Base-by-base conservation (phyloP, 2,113 vertebrate species). In the Lasiurus borealis region DNA sequence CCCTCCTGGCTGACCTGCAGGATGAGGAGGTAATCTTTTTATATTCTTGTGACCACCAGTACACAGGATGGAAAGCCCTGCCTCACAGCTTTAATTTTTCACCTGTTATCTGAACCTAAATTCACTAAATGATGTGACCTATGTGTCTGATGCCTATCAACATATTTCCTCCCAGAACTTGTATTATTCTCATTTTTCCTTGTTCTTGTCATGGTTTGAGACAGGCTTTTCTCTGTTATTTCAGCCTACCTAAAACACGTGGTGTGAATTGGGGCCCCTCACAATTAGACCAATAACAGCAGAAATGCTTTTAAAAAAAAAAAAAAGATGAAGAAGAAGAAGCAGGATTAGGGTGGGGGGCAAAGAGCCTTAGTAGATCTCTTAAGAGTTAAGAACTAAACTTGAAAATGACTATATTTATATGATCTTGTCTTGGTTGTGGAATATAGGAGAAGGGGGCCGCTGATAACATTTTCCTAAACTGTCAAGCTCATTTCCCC, bases 321-420 rank as follows among this genome's bases (percentile, higher is more conserved):
- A 68, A 25, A 6, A n/a, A 21, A 12, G 6, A 57, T 21, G 54
- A 57, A 25, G 57, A 59, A n/a, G n/a, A n/a, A 59, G 23, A 4
- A 59, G 57, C 0, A 1, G 57, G 23, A 59, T 59, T 59, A 9
- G 57, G 8, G 23, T 29, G n/a, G 40, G 6, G 31, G 3, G 6
- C 21, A 46, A 15, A 9, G 62, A 50, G 11, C 48, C 27, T 52
- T 69, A 57, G 15, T 64, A 66, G 44, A n/a, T 57, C 5, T 77
- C 68, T 92, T 82, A 90, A 23, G 16, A 52, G 31, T 89, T 85
- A 90, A 85, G 16, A 92, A 68, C 66, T 95, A 87, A 90, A 84
- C 31, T 81, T 88, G 69, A 68, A 94, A 91, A 62, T 40, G 78
- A 23, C 48, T 62, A 2, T 73, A 23, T 72, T 90, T 87, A 81